These are phyloP conservation scores for Glossophaga mutica DNA, from an alignment of 2,797 vertebrate species.

Conservation along the genomic window DNA sequence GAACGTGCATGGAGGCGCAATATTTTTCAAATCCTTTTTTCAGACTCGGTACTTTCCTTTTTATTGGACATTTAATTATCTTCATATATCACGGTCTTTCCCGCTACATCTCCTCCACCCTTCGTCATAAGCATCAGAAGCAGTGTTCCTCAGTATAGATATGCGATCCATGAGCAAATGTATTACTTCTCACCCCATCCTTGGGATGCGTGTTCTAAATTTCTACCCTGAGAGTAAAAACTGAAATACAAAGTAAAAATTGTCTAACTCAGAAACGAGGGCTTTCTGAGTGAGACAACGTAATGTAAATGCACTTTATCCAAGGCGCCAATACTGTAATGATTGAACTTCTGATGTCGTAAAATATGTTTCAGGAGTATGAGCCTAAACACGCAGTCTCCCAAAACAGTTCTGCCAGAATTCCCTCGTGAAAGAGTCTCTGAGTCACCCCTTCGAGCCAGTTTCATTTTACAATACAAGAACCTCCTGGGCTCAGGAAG, in stretches of 20 bases:
- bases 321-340: slow-evolving; percentile 59
- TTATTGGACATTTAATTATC: neutral
- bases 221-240: slow-evolving; percentile 61
- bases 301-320: slow-evolving; percentile 76
- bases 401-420: slow-evolving; percentile 70
- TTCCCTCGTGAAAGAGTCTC: slow-evolving; percentile 48
- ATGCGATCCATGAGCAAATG: neutral
- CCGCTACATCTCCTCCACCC: neutral
- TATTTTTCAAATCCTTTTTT: neutral
- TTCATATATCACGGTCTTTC: neutral
- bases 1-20: neutral
- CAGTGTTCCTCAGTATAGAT: neutral
- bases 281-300: slow-evolving; percentile 68
- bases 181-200: slow-evolving; percentile 52
- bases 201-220: slow-evolving; percentile 55
- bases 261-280: too few species aligned
- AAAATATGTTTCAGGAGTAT: slow-evolving; percentile 70
- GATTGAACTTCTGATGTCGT: slow-evolving; percentile 75
- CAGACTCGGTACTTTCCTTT: neutral
- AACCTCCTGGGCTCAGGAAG: slow-evolving; percentile 52
- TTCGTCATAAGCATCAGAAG: neutral
- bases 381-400: slow-evolving; percentile 74
- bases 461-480: slow-evolving; percentile 69
- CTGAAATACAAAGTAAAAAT: slow-evolving; percentile 14
- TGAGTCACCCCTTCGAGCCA: slow-evolving; percentile 71